Base-by-base conservation (phyloP, 2,797 vertebrate genomes). In the Geotrypetes seraphini region DNA sequence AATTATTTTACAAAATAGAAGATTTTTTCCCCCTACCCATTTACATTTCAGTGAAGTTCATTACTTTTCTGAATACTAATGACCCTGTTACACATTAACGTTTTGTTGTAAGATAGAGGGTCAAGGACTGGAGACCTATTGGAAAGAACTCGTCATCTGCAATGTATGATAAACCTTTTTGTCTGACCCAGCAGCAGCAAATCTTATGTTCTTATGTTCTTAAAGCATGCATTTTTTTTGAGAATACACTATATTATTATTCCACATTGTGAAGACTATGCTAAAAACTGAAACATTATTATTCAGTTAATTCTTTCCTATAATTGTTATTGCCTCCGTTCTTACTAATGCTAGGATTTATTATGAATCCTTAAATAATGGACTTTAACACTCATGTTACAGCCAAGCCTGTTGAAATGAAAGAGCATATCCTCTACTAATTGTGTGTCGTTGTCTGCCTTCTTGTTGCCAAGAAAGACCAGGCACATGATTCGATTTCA, bases 1-100 rank as follows among this genome's bases (percentile, higher is more conserved):
- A 69, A 72, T 71, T 71, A 69, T 69, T 73, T n/a, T 62, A 68
- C 52, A 57, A 61, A 71, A 58, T 46, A 63, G 69, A 63, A 69
- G 49, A 42, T 58, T 50, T 54, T 60, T 55, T 59, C n/a, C n/a
- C 39, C 53, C 40, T 37, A 22, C 28, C 34, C 37, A 63, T 60
- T 55, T 69, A 45, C 56, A 61, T 70, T 54, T 53, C 57, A 25
- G 42, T 19, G 38, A 56, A 33, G 23, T 34, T 67, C 40, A 43
- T 58, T 60, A 43, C 44, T 44, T 55, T 34, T 23, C 31, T 40
- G 63, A 67, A 66, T 73, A 34, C 55, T 63, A 61, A 69, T 55
- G 52, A 51, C 12, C 22, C 40, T 3, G 33, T 47, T 70, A 53
- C 57, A 52, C 38, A 51, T 58, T 69, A 52, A 60, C 67, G 50